Percentiles rank a stretch among this genome's conserved stretches.
Evolutionary conservation across 1,140 invertebrate genomes (phyloP).

Genomic region (Muscidifurax raptorellus): DNA sequence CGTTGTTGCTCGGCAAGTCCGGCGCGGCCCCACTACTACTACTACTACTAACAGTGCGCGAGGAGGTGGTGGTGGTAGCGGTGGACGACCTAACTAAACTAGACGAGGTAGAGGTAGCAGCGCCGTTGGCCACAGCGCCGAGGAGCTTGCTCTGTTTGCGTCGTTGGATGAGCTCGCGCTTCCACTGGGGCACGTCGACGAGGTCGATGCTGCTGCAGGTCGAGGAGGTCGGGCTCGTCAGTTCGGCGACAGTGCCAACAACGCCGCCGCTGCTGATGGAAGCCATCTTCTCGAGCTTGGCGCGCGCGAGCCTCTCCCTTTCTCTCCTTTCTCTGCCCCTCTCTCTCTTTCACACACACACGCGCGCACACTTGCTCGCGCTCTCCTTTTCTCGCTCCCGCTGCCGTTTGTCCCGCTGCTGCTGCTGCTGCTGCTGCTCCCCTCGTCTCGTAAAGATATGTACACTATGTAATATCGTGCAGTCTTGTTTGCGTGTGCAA

Average conservation of each 20-base stretch:
- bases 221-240: not conserved
- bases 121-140: slow-evolving; percentile 49
- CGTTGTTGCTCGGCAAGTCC: slow-evolving; percentile 38
- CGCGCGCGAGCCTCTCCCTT: slow-evolving; percentile 32
- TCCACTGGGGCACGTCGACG: slow-evolving; percentile 79
- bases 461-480: not conserved
- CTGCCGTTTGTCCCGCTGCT: slow-evolving; percentile 32
- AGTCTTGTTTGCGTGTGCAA: not conserved
- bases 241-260: not conserved
- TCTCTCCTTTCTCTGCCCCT: slow-evolving; percentile 39
- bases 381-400: slow-evolving; percentile 33
- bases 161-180: slow-evolving; percentile 83
- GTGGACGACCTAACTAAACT: slow-evolving; percentile 47
- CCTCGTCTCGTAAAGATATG: not conserved
- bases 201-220: slow-evolving; percentile 39
- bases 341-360: slow-evolving; percentile 12
- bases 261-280: slow-evolving; percentile 52
- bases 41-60: not conserved
- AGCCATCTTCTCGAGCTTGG: slow-evolving; percentile 60
- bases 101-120: slow-evolving; percentile 50
- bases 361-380: slow-evolving; percentile 23
- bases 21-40: slow-evolving; percentile 21
- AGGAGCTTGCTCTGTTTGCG: slow-evolving; percentile 71
- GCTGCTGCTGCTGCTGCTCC: slow-evolving; percentile 42
- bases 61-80: slow-evolving; percentile 22